Evolutionary conservation across 2,797 vertebrate genomes (phyloP), one percentile per base, ranked within the genome.

Genomic region (Sebastes kiyomatsui): DNA sequence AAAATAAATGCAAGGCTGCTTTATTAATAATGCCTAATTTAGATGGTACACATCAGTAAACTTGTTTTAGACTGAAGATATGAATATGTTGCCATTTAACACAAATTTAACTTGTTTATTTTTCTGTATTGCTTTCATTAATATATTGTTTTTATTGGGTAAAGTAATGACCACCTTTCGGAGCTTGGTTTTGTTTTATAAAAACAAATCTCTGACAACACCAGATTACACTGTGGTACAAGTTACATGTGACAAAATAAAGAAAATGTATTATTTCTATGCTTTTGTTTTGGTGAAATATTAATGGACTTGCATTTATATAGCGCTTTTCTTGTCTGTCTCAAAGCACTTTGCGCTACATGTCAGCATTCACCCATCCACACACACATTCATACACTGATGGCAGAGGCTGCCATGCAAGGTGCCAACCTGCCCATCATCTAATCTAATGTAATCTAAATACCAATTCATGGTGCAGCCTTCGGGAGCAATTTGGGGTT

Each of bases 221-320:
- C 4, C 58, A 81, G 25, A 66, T 75, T 28, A 80, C 55, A 54
- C 35, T 68, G 65, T 77, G 67, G 30, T 73, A 83, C 35, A 61
- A 70, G n/a, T 67, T 61, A 68, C 12, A 64, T 69, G 30, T 18
- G 66, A 72, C 8, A 77, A 68, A 88, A 89, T 83, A 90, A 90
- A 89, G 22, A 61, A 71, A 38, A 76, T 35, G 7, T 71, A 10
- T n/a, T 13, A 20, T 68, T 77, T 74, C 23, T 59, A 4, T 46
- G 23, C 6, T 42, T 74, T 61, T 52, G 3, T 59, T 66, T 73
- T 38, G 20, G 16, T 67, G 23, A 30, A 69, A 83, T 71, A 64
- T 81, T 46, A 46, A 46, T 46, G 42, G 42, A 46, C 42, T 46
- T 46, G 42, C 42, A 46, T 46, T 46, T 16, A 46, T 46, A 7